These are phyloP conservation scores for Spizaetus ornatus DNA, from an alignment of 2,113 vertebrate genomes.

Conservation along the genomic window DNA sequence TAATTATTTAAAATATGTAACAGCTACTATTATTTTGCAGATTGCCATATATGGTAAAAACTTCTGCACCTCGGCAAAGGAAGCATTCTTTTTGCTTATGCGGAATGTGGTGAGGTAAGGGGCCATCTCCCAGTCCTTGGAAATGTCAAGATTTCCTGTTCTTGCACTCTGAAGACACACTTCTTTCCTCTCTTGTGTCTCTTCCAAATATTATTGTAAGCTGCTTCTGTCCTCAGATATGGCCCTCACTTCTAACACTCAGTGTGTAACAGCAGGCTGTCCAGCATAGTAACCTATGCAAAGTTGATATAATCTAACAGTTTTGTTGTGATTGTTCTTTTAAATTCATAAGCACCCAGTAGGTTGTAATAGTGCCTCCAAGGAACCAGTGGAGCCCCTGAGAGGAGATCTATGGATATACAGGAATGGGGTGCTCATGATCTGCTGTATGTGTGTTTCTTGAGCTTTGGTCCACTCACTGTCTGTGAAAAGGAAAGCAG, in stretches of 20 bases:
- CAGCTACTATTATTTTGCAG: slow-evolving; percentile 66
- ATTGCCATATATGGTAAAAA: slow-evolving; percentile 95
- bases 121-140: not conserved
- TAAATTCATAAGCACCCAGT: not conserved
- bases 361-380: not conserved
- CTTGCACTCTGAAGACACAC: not conserved
- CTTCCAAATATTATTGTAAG: not conserved
- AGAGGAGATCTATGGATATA: not conserved
- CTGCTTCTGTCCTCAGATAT: not conserved
- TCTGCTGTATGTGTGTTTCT: not conserved
- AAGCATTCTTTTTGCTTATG: slow-evolving; percentile 93
- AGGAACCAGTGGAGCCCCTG: not conserved
- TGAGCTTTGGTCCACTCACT: not conserved
- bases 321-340: not conserved
- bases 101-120: slow-evolving; percentile 92
- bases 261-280: not conserved
- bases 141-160: not conserved
- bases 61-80: slow-evolving; percentile 91
- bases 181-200: not conserved
- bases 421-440: not conserved
- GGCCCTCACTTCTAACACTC: not conserved
- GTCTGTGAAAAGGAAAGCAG: not conserved
- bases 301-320: not conserved
- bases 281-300: not conserved
- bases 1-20: not conserved